Percentiles rank a stretch among this genome's conserved stretches.
Evolutionary conservation across 2,888 invertebrate species (phyloP).

Genomic region (Netelia virgata): DNA sequence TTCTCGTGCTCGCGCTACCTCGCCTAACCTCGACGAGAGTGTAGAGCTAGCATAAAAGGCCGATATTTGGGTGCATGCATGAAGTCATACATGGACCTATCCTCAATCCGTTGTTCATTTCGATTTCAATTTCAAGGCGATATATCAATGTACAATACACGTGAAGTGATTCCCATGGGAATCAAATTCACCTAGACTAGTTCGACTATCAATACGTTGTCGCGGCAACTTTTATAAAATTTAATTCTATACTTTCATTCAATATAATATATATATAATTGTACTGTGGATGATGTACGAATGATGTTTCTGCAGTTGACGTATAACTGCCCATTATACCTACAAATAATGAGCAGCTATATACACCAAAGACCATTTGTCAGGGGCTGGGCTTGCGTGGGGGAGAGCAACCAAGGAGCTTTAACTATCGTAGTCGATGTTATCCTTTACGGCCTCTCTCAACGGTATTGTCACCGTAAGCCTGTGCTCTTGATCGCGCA

Average conservation of each 20-base stretch:
- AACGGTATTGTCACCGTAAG: constrained; percentile 32
- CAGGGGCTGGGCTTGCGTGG: constrained; percentile 34
- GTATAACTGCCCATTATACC: constrained; percentile 21
- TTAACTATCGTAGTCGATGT: constrained; percentile 51
- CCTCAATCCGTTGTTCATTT: too few species aligned
- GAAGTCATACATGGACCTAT: too few species aligned
- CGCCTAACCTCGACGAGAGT: too few species aligned
- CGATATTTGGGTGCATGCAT: too few species aligned
- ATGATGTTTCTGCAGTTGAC: constrained; percentile 6
- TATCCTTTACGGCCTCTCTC: constrained; percentile 43
- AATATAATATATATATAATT: background rate
- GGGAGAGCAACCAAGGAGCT: constrained; percentile 41
- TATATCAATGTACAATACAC: too few species aligned
- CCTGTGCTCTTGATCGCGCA: constrained; percentile 17
- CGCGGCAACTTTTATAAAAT: background rate
- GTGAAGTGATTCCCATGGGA: too few species aligned
- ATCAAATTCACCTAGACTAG: too few species aligned
- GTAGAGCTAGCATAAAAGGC: too few species aligned
- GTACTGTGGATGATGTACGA: background rate
- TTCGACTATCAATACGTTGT: background rate
- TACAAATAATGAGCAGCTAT: constrained; percentile 23
- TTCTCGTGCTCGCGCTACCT: too few species aligned
- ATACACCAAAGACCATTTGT: constrained; percentile 44
- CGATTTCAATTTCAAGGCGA: too few species aligned
- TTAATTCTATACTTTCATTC: background rate